phyloP scores from a whole-genome alignment of 2,797 vertebrate species.

The Bucorvus abyssinicus region DNA sequence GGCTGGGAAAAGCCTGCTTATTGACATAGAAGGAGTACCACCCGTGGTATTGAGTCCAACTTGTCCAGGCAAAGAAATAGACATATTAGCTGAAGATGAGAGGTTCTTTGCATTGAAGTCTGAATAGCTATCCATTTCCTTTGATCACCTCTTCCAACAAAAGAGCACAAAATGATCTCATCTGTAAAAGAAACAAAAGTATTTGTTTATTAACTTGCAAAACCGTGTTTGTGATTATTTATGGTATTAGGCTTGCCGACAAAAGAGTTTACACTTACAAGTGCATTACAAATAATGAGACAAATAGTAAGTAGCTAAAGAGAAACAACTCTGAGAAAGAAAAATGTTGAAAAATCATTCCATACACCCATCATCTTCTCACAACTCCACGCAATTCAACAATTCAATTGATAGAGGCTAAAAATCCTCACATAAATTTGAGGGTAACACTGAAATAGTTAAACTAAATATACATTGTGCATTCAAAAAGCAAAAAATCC shows the following conservation, averaged over 20 bases:
- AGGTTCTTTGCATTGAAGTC: conserved; percentile 57
- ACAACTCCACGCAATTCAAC: neutral
- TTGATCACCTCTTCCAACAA: conserved; percentile 53
- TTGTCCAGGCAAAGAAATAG: conserved; percentile 45
- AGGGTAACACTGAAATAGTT: neutral
- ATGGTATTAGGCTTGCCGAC: neutral
- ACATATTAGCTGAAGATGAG: conserved; percentile 65
- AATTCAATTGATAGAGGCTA: neutral
- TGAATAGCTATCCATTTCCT: conserved; percentile 73
- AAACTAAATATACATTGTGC: neutral
- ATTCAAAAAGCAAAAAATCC: neutral
- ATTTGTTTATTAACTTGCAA: neutral
- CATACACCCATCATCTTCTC: neutral
- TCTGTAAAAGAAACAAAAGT: conserved; percentile 61
- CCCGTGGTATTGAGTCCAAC: conserved; percentile 49
- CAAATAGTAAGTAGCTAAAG: neutral
- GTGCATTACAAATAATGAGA: neutral
- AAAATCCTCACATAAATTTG: neutral
- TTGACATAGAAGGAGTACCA: conserved; percentile 84
- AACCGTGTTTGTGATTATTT: neutral
- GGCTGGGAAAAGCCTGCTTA: conserved; percentile 92
- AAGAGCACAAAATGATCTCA: conserved; percentile 24
- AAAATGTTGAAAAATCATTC: neutral
- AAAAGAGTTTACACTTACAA: neutral
- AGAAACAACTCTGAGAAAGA: neutral